Conservation (phyloP, 1,140 invertebrate genomes). For the Drusus annulatus region DNA sequence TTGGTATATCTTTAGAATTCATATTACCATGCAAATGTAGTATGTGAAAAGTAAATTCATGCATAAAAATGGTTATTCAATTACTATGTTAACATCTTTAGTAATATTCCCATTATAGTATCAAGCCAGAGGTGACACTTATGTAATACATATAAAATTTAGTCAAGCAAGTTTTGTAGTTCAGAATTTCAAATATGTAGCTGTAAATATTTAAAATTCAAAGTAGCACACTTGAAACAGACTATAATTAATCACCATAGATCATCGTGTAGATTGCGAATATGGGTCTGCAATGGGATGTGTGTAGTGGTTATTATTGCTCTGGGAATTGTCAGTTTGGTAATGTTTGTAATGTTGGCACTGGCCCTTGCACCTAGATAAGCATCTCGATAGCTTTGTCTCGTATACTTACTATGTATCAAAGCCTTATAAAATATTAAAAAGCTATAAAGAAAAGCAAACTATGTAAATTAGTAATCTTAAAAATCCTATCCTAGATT, state of each 20-base stretch:
- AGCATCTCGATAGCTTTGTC: conserved; percentile 47
- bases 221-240: too few species aligned
- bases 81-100: too few species aligned
- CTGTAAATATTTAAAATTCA: too few species aligned
- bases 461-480: conserved; percentile 30
- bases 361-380: conserved; percentile 52
- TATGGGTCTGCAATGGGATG: background rate
- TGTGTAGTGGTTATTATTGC: conserved; percentile 46
- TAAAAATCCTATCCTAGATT: conserved; percentile 38
- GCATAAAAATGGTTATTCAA: too few species aligned
- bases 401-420: conserved; percentile 54
- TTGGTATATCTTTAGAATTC: background rate
- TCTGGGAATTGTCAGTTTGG: conserved; percentile 53
- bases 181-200: too few species aligned
- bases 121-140: too few species aligned
- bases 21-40: too few species aligned
- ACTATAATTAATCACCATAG: too few species aligned
- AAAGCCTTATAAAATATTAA: conserved; percentile 53
- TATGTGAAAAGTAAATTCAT: too few species aligned
- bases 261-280: background rate
- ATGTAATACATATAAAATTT: too few species aligned
- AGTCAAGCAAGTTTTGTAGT: too few species aligned
- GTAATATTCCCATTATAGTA: too few species aligned
- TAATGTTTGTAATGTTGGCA: conserved; percentile 34
- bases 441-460: conserved; percentile 36